Conservation (phyloP, 2,797 vertebrate species). For the Hozukius guyotensis region DNA sequence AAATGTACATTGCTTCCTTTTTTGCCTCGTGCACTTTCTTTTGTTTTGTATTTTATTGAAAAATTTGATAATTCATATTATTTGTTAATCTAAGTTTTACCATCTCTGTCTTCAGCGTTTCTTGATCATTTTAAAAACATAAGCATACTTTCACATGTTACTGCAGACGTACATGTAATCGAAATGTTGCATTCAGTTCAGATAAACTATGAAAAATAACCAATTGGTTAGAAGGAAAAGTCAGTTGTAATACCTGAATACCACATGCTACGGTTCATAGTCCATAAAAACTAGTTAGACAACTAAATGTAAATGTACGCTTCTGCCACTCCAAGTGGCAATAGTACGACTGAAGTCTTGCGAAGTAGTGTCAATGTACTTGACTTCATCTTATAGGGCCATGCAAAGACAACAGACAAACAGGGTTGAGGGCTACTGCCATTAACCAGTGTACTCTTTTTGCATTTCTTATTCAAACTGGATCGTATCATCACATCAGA, state of each 20-base stretch:
- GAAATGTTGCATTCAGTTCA: background rate
- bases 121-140: too few relatives aligned
- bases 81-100: too few relatives aligned
- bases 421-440: background rate
- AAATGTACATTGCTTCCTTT: too few relatives aligned
- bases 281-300: background rate
- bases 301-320: too few relatives aligned
- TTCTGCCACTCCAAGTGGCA: too few relatives aligned
- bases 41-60: background rate
- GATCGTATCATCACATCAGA: background rate
- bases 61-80: background rate
- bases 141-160: background rate
- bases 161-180: background rate
- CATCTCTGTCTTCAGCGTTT: too few relatives aligned
- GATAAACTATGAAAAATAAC: background rate
- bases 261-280: background rate
- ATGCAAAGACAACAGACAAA: background rate
- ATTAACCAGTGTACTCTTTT: background rate
- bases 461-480: background rate
- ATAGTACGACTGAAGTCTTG: too few relatives aligned
- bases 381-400: background rate
- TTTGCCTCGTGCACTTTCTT: background rate
- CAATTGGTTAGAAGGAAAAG: background rate
- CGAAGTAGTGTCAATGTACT: background rate
- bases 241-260: background rate